These are phyloP conservation scores for Menidia beryllina DNA, from an alignment of 2,113 vertebrate genomes.

Conservation along the genomic window DNA sequence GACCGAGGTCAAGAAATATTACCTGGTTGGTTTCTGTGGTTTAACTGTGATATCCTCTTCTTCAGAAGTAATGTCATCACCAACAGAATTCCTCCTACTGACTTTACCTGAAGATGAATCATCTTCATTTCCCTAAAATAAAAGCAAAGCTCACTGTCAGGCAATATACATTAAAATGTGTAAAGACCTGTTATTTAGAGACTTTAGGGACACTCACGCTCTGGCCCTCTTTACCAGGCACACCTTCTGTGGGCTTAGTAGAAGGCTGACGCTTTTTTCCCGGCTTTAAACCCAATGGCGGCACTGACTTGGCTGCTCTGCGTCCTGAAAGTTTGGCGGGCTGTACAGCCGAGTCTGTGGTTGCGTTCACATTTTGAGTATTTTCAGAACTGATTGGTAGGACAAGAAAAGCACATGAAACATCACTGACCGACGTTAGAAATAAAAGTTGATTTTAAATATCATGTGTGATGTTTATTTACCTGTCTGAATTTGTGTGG, in stretches of 20 bases:
- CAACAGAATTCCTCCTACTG: slow-evolving; percentile 7
- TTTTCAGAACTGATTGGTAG: slow-evolving; percentile 51
- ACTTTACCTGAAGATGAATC: slow-evolving; percentile 20
- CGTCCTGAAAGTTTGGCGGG: slow-evolving; percentile 68
- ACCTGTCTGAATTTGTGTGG: slow-evolving; percentile 50
- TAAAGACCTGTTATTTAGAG: slow-evolving; percentile 38
- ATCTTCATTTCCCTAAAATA: slow-evolving; percentile 51
- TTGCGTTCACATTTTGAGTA: slow-evolving; percentile 40
- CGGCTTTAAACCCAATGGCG: slow-evolving; percentile 63
- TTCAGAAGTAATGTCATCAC: slow-evolving; percentile 57
- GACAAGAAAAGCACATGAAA: not conserved
- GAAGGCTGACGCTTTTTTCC: slow-evolving; percentile 45
- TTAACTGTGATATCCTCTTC: slow-evolving; percentile 49
- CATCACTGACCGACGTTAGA: not conserved
- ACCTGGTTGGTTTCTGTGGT: slow-evolving; percentile 73
- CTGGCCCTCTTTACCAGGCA: slow-evolving; percentile 17
- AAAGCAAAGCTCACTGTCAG: not conserved
- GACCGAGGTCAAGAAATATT: not conserved
- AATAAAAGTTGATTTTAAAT: not conserved
- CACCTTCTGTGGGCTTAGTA: slow-evolving; percentile 40
- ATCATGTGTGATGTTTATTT: slow-evolving; percentile 4
- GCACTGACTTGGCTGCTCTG: slow-evolving; percentile 61
- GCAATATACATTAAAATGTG: not conserved
- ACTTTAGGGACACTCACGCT: slow-evolving; percentile 6
- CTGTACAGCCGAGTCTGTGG: slow-evolving; percentile 55